A percentile compares a stretch with the other conserved stretches of the same genome.
Evolutionary conservation across 2,797 vertebrate genomes (phyloP).

Genomic region (Sus cebifrons): DNA sequence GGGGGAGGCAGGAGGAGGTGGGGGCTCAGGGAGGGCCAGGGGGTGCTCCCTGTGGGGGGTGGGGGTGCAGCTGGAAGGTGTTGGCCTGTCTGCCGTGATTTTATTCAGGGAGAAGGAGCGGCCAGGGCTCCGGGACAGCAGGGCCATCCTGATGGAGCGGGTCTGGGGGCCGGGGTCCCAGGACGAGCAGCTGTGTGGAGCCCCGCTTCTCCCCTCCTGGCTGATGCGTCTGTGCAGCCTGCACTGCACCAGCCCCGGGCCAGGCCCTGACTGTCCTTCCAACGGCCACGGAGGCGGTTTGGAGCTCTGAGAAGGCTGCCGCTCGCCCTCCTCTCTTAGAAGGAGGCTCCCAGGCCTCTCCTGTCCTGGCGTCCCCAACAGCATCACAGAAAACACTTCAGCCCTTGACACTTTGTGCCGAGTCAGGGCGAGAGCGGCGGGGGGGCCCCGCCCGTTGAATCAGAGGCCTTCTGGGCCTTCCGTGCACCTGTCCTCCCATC

Average conservation of each 20-base stretch:
- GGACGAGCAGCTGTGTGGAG: fast-evolving
- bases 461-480: no score
- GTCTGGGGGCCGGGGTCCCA: background rate
- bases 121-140: background rate
- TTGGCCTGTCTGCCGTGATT: background rate
- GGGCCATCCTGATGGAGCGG: fast-evolving
- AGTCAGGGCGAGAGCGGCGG: fast-evolving
- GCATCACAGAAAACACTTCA: background rate
- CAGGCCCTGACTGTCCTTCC: background rate
- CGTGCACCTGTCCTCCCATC: background rate
- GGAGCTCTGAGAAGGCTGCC: background rate
- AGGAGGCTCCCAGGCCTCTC: background rate
- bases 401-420: fast-evolving
- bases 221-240: background rate
- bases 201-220: background rate
- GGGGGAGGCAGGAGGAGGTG: fast-evolving
- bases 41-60: background rate
- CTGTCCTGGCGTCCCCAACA: background rate
- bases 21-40: background rate
- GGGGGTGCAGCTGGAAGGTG: no score
- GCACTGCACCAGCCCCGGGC: no score
- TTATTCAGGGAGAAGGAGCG: background rate
- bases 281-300: background rate
- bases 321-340: background rate
- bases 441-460: background rate